Evolutionary conservation across 2,888 invertebrate species (phyloP).

Genomic region (Malthinus seriepunctatus): DNA sequence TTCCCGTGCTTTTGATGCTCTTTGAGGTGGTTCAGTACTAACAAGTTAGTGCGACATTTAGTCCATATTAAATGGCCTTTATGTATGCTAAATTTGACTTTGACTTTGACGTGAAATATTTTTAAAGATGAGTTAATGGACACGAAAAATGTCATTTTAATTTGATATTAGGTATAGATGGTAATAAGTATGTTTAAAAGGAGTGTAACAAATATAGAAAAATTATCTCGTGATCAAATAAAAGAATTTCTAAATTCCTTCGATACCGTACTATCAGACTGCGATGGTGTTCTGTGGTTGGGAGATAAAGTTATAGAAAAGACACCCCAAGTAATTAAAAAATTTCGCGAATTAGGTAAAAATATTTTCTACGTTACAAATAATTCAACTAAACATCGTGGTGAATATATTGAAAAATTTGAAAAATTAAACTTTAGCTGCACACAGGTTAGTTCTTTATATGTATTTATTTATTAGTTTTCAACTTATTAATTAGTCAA

Average conservation of each 20-base stretch:
- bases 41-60: no score
- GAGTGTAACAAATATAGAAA: slow-evolving; percentile 60
- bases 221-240: slow-evolving; percentile 62
- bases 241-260: slow-evolving; percentile 71
- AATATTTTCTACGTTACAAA: slow-evolving; percentile 87
- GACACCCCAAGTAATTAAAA: slow-evolving; percentile 70
- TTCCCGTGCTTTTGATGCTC: no score
- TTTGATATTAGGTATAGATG: no score
- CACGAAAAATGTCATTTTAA: no score
- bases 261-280: slow-evolving; percentile 82
- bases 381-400: slow-evolving; percentile 84
- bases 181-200: slow-evolving; percentile 39
- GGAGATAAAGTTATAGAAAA: slow-evolving; percentile 70
- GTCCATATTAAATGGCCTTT: no score
- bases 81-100: no score
- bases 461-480: not conserved
- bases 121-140: no score
- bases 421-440: slow-evolving; percentile 73
- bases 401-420: slow-evolving; percentile 71
- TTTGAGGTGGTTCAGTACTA: no score
- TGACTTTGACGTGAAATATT: no score
- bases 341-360: slow-evolving; percentile 73
- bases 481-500: not conserved
- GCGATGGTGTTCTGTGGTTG: slow-evolving; percentile 87
- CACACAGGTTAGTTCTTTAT: slow-evolving; percentile 46